phyloP scores from a whole-genome alignment of 1,140 invertebrate genomes.

The Drosophila nebulosa region DNA sequence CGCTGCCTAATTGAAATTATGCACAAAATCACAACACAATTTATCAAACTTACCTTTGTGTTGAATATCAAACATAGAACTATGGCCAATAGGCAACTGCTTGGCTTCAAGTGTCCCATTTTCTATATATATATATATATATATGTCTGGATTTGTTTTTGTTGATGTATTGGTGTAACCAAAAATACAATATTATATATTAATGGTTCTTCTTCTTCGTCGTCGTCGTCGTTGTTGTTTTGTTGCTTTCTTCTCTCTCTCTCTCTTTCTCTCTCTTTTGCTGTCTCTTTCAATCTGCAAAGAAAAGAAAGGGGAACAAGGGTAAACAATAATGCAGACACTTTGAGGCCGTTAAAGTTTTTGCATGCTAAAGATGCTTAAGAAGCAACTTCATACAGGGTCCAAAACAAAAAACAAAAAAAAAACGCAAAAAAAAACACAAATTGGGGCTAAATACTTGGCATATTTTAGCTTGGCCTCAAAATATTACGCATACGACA shows the following conservation, averaged over 20 bases:
- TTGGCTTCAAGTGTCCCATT: constrained; percentile 71
- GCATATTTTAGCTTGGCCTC: background rate
- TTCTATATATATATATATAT: constrained; percentile 35
- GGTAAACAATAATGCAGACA: constrained; percentile 69
- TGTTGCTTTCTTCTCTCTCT: constrained; percentile 47
- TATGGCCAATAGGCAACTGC: constrained; percentile 63
- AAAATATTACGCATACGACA: background rate
- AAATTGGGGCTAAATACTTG: background rate
- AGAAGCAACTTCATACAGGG: background rate
- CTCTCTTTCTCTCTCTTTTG: constrained; percentile 32
- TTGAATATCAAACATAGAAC: constrained; percentile 69
- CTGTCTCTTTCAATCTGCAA: constrained; percentile 49
- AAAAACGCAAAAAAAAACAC: background rate
- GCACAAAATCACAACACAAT: too few species aligned
- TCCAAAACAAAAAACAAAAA: background rate
- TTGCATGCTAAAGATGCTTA: constrained; percentile 55
- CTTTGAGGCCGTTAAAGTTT: constrained; percentile 34
- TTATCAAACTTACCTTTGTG: constrained; percentile 63
- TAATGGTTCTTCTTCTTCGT: constrained; percentile 20
- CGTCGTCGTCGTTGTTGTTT: background rate
- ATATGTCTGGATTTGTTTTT: constrained; percentile 30
- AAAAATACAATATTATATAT: constrained; percentile 49
- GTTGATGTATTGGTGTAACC: constrained; percentile 45
- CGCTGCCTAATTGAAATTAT: constrained; percentile 51
- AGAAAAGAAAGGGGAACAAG: constrained; percentile 77